phyloP scores from a whole-genome alignment of 1,140 invertebrate species.

The Phymorhynchus buccinoides region DNA sequence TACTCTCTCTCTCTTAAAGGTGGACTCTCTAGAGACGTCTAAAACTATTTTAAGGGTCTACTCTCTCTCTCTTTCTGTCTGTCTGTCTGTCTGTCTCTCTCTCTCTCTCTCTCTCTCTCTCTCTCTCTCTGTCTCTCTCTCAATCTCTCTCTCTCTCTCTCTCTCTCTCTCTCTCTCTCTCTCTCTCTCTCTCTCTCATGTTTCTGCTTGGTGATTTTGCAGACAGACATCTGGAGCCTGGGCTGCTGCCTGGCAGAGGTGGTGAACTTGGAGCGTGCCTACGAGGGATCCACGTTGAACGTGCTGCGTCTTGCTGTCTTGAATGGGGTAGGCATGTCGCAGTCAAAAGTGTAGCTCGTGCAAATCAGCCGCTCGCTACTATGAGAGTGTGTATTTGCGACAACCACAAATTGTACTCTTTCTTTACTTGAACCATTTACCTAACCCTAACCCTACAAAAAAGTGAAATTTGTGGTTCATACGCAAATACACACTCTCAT shows the following conservation, averaged over 20 bases:
- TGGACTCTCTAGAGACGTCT: not conserved
- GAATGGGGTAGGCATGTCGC: not conserved
- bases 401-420: no score
- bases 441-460: no score
- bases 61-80: not conserved
- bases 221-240: not conserved
- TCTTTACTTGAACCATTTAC: no score
- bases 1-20: not conserved
- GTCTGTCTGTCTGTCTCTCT: not conserved
- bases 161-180: no score
- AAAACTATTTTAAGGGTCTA: not conserved
- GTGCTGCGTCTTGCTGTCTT: conserved; percentile 4
- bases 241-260: conserved; percentile 4
- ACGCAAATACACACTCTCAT: no score
- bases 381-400: no score
- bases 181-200: not conserved
- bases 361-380: no score
- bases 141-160: no score
- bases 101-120: no score
- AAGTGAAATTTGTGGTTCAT: no score
- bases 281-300: not conserved
- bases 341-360: no score
- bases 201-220: not conserved
- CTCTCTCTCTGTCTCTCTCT: no score
- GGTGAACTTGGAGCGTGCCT: conserved; percentile 6